Percentiles rank a stretch among this genome's conserved stretches.
phyloP scores from a whole-genome alignment of 2,113 vertebrate species.

The Triplophysa siluroides region DNA sequence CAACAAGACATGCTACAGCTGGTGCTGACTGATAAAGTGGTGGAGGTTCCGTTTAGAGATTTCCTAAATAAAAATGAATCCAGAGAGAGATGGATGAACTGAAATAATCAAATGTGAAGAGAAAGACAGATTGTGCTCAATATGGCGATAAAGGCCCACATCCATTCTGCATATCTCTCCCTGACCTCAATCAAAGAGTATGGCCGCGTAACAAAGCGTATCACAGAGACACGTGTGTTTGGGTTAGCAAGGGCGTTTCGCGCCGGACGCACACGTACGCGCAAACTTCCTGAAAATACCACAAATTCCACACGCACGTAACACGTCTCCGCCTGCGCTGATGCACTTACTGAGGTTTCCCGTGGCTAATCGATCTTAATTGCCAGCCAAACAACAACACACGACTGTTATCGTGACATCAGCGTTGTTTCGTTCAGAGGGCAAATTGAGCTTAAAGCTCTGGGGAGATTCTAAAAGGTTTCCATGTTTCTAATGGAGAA shows the following conservation, averaged over 20 bases:
- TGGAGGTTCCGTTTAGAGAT: too few relatives aligned
- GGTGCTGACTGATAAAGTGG: not conserved
- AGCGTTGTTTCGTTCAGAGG: not conserved
- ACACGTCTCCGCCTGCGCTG: constrained; percentile 25
- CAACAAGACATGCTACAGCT: constrained; percentile 20
- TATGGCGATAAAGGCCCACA: not conserved
- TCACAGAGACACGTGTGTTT: constrained; percentile 8
- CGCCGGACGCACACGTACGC: constrained; percentile 16
- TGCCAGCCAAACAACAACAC: constrained; percentile 34
- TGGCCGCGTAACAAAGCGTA: not conserved
- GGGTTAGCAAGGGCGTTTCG: constrained; percentile 18
- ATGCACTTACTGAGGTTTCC: constrained; percentile 37
- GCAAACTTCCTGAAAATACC: constrained; percentile 42
- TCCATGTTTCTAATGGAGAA: not conserved
- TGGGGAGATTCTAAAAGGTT: not conserved
- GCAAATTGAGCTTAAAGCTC: not conserved
- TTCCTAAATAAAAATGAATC: too few relatives aligned
- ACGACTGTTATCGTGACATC: not conserved
- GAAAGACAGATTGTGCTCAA: not conserved
- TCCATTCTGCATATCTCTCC: not conserved
- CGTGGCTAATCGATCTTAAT: constrained; percentile 45
- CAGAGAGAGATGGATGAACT: not conserved
- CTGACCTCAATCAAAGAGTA: not conserved
- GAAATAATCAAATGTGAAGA: not conserved
- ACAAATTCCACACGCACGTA: constrained; percentile 9